Evolutionary conservation across 23 tunicate species (phyloP).

Genomic region (Styela clava): DNA sequence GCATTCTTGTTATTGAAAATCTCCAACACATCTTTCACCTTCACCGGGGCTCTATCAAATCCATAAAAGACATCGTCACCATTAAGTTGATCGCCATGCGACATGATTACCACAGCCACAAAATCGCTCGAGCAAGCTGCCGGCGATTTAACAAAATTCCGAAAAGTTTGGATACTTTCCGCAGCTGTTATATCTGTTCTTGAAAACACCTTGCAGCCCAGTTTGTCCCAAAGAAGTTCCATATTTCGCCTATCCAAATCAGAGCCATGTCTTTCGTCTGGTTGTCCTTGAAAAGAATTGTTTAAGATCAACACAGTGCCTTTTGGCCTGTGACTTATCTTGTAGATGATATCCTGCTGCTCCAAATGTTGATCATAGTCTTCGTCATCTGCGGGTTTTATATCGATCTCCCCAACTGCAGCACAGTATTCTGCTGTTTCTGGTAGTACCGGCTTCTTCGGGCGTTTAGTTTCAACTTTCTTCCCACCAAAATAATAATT

Average conservation of each 20-base stretch:
- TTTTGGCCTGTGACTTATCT: constrained; percentile 27
- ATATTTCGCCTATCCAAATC: constrained; percentile 30
- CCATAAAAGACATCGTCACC: constrained; percentile 40
- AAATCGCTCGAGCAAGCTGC: constrained; percentile 22
- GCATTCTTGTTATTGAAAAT: constrained; percentile 58
- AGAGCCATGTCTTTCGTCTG: constrained; percentile 31
- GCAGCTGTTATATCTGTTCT: constrained; percentile 17
- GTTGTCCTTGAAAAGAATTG: constrained; percentile 23
- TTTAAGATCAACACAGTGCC: constrained; percentile 51
- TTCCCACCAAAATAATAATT: not conserved
- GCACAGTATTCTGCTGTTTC: constrained; percentile 1
- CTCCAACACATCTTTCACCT: constrained; percentile 31
- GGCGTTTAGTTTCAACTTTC: not conserved
- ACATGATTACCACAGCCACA: constrained; percentile 52
- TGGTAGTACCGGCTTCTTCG: not conserved
- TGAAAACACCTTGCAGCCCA: constrained; percentile 29
- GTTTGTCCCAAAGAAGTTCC: constrained; percentile 31
- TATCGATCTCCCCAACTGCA: not conserved
- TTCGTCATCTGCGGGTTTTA: not conserved
- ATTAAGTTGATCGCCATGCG: constrained; percentile 32
- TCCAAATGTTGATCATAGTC: constrained; percentile 19
- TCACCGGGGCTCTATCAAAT: constrained; percentile 10
- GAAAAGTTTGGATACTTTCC: constrained; percentile 18
- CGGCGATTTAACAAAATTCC: constrained; percentile 21
- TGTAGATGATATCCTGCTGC: constrained; percentile 20